phyloP scores from a whole-genome alignment of 1,140 invertebrate species.

The Euglossa dilemma region DNA sequence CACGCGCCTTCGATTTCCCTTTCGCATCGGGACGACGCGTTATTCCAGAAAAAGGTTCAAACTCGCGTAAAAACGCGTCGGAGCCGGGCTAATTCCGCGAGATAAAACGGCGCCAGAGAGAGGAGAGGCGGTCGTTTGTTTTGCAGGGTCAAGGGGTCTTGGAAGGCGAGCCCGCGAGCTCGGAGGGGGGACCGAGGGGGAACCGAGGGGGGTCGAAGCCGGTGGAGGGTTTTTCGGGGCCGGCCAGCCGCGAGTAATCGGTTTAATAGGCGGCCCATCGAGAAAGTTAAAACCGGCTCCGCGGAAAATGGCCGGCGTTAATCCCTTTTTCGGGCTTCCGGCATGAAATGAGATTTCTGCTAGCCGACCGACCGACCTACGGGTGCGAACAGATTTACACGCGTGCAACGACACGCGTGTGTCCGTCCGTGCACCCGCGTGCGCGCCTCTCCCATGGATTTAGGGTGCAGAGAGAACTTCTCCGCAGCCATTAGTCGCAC shows the following conservation, averaged over 20 bases:
- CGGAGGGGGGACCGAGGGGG: not conserved
- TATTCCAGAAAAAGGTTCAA: conserved; percentile 13
- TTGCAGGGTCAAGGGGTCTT: not conserved
- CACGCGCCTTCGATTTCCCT: not conserved
- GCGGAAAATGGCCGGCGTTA: conserved; percentile 77
- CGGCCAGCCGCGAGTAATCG: conserved; percentile 77
- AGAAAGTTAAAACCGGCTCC: conserved; percentile 79
- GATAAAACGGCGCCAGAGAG: not conserved
- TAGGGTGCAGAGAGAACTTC: conserved; percentile 76
- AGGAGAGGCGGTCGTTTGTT: not conserved
- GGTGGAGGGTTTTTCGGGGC: conserved; percentile 69
- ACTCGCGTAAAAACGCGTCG: conserved; percentile 12
- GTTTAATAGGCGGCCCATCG: conserved; percentile 78
- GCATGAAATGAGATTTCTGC: conserved; percentile 79
- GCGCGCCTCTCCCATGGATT: conserved; percentile 73
- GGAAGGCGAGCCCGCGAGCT: not conserved
- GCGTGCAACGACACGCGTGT: conserved; percentile 4
- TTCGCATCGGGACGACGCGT: not conserved
- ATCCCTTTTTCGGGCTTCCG: conserved; percentile 78
- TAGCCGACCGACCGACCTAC: conserved; percentile 69
- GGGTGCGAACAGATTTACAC: conserved; percentile 39
- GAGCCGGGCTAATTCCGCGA: conserved; percentile 10
- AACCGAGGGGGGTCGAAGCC: not conserved
- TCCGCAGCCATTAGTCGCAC: conserved; percentile 79
- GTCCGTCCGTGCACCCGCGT: conserved; percentile 60